Evolutionary conservation across 2,113 vertebrate genomes (phyloP).

Genomic region (Microtus montanus): DNA sequence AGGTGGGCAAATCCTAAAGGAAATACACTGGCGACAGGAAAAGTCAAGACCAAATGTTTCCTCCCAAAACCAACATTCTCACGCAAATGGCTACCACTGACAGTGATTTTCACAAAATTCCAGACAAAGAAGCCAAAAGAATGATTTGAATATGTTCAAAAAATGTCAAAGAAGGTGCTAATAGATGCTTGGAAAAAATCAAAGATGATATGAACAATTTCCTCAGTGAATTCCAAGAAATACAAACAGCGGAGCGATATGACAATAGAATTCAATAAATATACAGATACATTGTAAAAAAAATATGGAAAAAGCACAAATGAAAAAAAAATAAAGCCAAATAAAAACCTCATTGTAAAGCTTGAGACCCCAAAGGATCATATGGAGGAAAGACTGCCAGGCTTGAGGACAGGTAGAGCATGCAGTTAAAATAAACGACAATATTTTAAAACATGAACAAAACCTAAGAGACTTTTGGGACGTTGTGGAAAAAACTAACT

Average conservation of each 20-base stretch:
- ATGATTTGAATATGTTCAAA: not conserved
- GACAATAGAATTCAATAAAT: not conserved
- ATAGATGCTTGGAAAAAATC: too few relatives aligned
- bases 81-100: not conserved
- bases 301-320: not conserved
- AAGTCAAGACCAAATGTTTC: not conserved
- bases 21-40: not conserved
- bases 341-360: too few relatives aligned
- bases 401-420: not conserved
- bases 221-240: not conserved
- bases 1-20: not conserved
- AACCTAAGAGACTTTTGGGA: not conserved
- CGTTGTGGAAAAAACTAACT: not conserved
- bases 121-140: not conserved
- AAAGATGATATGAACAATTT: not conserved
- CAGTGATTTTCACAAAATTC: not conserved
- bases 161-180: not conserved
- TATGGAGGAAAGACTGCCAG: not conserved
- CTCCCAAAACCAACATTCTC: not conserved
- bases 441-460: not conserved
- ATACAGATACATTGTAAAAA: not conserved
- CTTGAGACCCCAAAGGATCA: too few relatives aligned
- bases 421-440: not conserved
- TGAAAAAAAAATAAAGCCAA: not conserved
- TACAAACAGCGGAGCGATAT: not conserved